Percentiles rank a stretch among this genome's conserved stretches.
Conservation (phyloP, 2,888 invertebrate species). For the Thera obeliscata region DNA sequence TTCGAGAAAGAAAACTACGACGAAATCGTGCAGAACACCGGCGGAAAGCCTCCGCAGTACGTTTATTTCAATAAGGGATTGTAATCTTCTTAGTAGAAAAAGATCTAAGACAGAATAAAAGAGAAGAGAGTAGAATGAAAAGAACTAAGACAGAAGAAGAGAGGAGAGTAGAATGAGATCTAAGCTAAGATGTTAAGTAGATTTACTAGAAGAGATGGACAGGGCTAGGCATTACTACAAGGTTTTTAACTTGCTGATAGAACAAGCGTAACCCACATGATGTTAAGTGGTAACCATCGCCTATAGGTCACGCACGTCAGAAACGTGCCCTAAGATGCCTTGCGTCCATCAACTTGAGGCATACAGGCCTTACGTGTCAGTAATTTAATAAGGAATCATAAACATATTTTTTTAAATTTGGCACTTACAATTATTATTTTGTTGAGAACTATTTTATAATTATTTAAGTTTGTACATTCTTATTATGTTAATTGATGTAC, state of each 20-base stretch:
- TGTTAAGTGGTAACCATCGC: too few relatives aligned
- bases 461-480: constrained; percentile 15
- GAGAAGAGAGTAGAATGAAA: not conserved
- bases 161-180: not conserved
- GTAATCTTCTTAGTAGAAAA: constrained; percentile 71
- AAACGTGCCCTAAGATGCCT: too few relatives aligned
- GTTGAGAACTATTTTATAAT: not conserved
- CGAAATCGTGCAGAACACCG: constrained; percentile 86
- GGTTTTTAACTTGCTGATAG: too few relatives aligned
- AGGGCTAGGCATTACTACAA: not conserved
- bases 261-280: too few relatives aligned
- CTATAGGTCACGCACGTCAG: too few relatives aligned
- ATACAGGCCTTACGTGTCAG: too few relatives aligned
- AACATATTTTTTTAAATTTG: not conserved
- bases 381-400: too few relatives aligned
- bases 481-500: constrained; percentile 19
- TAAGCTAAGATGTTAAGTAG: not conserved
- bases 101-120: not conserved
- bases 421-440: not conserved
- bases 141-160: not conserved
- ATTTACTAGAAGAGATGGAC: not conserved
- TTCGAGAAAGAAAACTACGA: constrained; percentile 90
- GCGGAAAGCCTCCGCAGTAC: constrained; percentile 87
- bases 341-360: too few relatives aligned
- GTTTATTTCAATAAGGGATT: constrained; percentile 96